Evolutionary conservation across 2,113 vertebrate species (phyloP), one percentile per base, ranked within the genome.

Genomic region (Austrofundulus limnaeus): DNA sequence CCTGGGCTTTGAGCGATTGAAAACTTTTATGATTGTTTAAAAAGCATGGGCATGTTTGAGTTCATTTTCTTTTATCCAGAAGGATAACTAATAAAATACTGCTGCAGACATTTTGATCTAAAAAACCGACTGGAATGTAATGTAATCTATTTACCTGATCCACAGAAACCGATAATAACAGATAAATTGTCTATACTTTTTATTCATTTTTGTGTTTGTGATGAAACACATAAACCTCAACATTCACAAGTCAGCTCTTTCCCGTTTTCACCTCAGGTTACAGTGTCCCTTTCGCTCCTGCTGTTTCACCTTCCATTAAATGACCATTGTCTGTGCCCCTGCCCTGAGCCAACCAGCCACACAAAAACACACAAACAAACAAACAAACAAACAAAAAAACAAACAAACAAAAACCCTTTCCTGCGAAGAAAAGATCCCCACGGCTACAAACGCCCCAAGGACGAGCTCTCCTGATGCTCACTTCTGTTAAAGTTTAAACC

Each of bases 251-350:
- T 58, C 21, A 49, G 24, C 49, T 50, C 52, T 59, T 17, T 66
- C 63, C 53, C 25, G 1, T 70, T 66, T 73, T 80, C 25, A 75
- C 81, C 81, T 78, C 59, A 75, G 82, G 87, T 75, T 17, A 73
- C 24, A 77, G 42, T 60, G 52, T 53, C 2, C 61, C 72, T 66
- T 84, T 77, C 72, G 62, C 70, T 65, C 83, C 83, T 83, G 81
- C 87, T 86, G 78, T 80, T 82, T 82, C 77, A 77, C 76, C 81
- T 87, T 86, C 70, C 72, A 66, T 88, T 79, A 71, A 83, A 72
- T 64, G 76, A 72, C 80, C 41, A 39, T 48, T 55, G 65, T 56
- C 53, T 70, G 57, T 46, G 34, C 70, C 77, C 84, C 65, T 52
- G 74, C 67, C 68, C 82, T 69, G 72, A 28, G 69, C 64, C 67